A percentile compares a stretch with the other conserved stretches of the same genome.
Conservation (phyloP, 2,888 invertebrate species). For the Theodoxus fluviatilis region DNA sequence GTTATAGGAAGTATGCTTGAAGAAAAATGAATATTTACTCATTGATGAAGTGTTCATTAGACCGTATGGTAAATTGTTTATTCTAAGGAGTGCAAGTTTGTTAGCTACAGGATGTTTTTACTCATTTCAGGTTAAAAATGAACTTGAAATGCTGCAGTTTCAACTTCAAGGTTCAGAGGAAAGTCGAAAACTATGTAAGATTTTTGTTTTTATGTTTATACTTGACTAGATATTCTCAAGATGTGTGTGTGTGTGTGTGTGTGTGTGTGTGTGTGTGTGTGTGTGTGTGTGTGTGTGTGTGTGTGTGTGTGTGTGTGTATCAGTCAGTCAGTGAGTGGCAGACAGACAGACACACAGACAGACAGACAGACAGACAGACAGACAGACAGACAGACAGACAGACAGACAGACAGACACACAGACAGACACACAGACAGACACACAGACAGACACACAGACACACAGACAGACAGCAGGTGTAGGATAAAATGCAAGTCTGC, state of each 20-base stretch:
- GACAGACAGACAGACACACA: too few species aligned
- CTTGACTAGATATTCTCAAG: neutral
- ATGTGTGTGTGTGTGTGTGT: neutral
- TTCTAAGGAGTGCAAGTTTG: constrained; percentile 19
- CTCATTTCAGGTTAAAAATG: constrained; percentile 56
- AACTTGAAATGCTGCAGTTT: constrained; percentile 61
- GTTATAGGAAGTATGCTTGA: too few species aligned
- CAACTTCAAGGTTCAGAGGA: constrained; percentile 68
- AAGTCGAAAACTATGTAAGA: constrained; percentile 67
- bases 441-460: too few species aligned
- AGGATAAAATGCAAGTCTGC: too few species aligned
- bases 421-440: too few species aligned
- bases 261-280: too few species aligned
- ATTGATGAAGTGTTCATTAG: neutral
- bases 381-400: too few species aligned
- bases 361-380: too few species aligned
- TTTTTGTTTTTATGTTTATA: neutral
- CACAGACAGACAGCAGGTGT: too few species aligned
- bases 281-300: constrained; percentile 10
- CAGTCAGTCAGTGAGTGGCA: neutral
- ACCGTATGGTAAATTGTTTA: neutral
- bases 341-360: too few species aligned
- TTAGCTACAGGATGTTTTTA: too few species aligned
- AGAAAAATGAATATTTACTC: too few species aligned
- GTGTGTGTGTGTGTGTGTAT: constrained; percentile 11